These are phyloP conservation scores for Muscidifurax raptorellus DNA, from an alignment of 1,140 invertebrate species.

Conservation along the genomic window DNA sequence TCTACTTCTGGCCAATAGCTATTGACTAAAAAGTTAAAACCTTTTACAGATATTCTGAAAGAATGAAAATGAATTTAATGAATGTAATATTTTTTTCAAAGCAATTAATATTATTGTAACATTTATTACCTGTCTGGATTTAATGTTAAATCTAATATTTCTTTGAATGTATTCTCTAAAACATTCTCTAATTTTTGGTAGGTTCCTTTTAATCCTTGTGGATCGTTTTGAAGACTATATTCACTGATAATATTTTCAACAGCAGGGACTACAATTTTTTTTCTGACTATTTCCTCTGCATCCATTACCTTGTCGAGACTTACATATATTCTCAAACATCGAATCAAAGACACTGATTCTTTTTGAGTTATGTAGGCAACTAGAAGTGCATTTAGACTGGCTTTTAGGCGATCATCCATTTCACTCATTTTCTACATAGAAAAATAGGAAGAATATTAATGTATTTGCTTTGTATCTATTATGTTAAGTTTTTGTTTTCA, in stretches of 20 bases:
- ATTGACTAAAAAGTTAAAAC: conserved; percentile 91
- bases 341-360: conserved; percentile 76
- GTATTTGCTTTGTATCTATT: background rate
- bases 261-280: conserved; percentile 83
- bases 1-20: conserved; percentile 93
- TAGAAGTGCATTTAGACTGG: conserved; percentile 79
- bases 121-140: conserved; percentile 76
- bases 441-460: conserved; percentile 38
- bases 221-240: conserved; percentile 81
- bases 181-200: conserved; percentile 85
- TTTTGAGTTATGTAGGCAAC: conserved; percentile 78
- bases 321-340: conserved; percentile 81
- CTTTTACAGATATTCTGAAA: conserved; percentile 77
- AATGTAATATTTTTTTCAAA: conserved; percentile 23
- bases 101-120: background rate
- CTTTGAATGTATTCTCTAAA: conserved; percentile 80
- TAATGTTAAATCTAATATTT: conserved; percentile 78
- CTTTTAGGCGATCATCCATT: conserved; percentile 77
- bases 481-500: conserved; percentile 31
- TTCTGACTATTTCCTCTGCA: conserved; percentile 83
- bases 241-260: conserved; percentile 87
- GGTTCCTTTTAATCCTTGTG: conserved; percentile 84
- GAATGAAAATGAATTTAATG: conserved; percentile 29
- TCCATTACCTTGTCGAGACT: conserved; percentile 81
- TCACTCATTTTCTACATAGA: conserved; percentile 68